phyloP scores from a whole-genome alignment of 2,797 vertebrate species.

The Euthynnus affinis region DNA sequence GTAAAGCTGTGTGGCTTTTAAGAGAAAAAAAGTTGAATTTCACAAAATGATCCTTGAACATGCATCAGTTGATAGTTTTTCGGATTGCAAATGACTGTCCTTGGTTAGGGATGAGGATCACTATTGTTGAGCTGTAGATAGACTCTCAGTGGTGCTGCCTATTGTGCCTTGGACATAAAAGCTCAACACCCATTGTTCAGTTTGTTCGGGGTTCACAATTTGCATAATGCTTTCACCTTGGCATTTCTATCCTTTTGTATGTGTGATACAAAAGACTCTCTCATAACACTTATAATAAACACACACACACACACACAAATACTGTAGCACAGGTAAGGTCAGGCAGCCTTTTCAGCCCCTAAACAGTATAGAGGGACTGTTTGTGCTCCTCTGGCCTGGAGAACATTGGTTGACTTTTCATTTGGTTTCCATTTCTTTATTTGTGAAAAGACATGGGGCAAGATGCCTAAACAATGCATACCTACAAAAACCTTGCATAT shows the following conservation, averaged over 20 bases:
- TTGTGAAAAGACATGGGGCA: not conserved
- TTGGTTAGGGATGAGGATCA: constrained; percentile 41
- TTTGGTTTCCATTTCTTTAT: constrained; percentile 1
- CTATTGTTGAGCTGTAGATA: constrained; percentile 38
- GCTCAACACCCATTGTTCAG: constrained; percentile 54
- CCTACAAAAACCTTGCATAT: too few species aligned
- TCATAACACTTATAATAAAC: constrained; percentile 5
- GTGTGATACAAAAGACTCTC: constrained; percentile 45
- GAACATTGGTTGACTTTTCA: constrained; percentile 22
- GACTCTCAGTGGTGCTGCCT: constrained; percentile 36
- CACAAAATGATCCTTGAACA: constrained; percentile 30
- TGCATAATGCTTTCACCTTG: constrained; percentile 68
- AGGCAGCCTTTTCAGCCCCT: constrained; percentile 16
- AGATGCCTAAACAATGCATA: too few species aligned
- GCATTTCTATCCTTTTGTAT: constrained; percentile 66
- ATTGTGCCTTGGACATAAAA: constrained; percentile 65
- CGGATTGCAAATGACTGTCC: constrained; percentile 43
- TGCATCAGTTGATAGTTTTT: constrained; percentile 26
- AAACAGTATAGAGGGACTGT: constrained; percentile 7
- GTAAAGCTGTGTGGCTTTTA: not conserved
- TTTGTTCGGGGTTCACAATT: constrained; percentile 63
- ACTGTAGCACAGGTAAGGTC: constrained; percentile 29
- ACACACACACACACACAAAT: constrained; percentile 19
- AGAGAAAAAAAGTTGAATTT: not conserved
- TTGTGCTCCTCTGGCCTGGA: constrained; percentile 16